Evolutionary conservation across 2,113 vertebrate genomes (phyloP).

Genomic region (Megaleporinus macrocephalus): DNA sequence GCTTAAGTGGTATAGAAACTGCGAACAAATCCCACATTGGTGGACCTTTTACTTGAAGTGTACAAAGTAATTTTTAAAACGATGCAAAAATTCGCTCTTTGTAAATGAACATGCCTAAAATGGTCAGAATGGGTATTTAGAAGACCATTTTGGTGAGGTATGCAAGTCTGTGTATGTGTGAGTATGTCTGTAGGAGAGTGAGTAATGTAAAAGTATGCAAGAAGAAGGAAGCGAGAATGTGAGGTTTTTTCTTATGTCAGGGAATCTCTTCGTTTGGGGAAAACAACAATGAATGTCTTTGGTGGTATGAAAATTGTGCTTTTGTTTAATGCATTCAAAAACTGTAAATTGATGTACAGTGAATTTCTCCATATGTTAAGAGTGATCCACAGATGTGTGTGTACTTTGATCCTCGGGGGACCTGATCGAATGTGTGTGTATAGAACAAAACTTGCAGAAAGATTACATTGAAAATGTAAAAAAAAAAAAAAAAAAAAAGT

Average conservation of each 20-base stretch:
- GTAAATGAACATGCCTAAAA: constrained; percentile 38
- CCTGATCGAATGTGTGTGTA: constrained; percentile 13
- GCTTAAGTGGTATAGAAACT: constrained; percentile 21
- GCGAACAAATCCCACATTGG: constrained; percentile 32
- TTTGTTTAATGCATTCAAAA: constrained; percentile 43
- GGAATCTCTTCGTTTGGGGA: constrained; percentile 38
- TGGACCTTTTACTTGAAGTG: constrained; percentile 60
- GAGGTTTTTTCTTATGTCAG: constrained; percentile 38
- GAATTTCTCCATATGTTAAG: constrained; percentile 28
- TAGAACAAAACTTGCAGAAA: constrained; percentile 19
- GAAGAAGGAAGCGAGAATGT: constrained; percentile 36
- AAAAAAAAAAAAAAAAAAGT: not conserved
- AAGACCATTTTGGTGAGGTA: constrained; percentile 49
- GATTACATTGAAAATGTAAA: constrained; percentile 4
- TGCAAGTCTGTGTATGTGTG: constrained; percentile 18
- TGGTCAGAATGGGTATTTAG: constrained; percentile 30
- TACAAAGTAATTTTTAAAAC: constrained; percentile 37
- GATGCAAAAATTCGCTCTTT: constrained; percentile 42
- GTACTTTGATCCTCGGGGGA: constrained; percentile 21
- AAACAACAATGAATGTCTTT: constrained; percentile 69
- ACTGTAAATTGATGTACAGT: constrained; percentile 53
- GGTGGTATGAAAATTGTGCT: constrained; percentile 43
- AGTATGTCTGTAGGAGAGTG: not conserved
- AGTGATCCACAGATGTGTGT: constrained; percentile 9
- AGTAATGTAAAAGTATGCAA: not conserved